Conservation (phyloP, 1,140 invertebrate genomes). For the Phortica variegata region DNA sequence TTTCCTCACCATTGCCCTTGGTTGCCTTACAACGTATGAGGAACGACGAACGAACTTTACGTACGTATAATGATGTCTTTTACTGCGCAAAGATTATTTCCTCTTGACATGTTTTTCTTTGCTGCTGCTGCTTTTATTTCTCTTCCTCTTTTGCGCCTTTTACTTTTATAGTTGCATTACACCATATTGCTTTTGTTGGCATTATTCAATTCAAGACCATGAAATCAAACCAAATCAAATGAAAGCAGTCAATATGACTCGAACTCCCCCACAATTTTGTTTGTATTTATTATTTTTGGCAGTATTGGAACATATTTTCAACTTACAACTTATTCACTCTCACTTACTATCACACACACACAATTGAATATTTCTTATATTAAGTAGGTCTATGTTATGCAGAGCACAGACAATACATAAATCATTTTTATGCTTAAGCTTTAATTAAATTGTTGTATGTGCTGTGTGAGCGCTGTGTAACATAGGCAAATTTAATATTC, state of each 20-base stretch:
- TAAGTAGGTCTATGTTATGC: too few species aligned
- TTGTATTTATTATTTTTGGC: conserved; percentile 4
- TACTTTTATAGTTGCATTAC: conserved; percentile 23
- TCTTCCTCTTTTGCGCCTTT: conserved; percentile 6
- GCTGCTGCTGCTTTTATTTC: background rate
- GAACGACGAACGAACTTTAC: conserved; percentile 1
- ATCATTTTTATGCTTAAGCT: too few species aligned
- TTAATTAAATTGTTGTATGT: too few species aligned
- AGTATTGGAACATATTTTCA: conserved; percentile 13
- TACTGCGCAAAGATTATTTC: too few species aligned
- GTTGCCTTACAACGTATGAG: conserved; percentile 16
- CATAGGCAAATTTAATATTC: too few species aligned
- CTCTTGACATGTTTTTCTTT: background rate
- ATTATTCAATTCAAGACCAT: too few species aligned
- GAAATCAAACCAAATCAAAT: too few species aligned
- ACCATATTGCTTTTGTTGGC: conserved; percentile 26
- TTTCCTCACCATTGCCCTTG: conserved; percentile 11
- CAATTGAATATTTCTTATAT: too few species aligned
- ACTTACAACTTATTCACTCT: conserved; percentile 12
- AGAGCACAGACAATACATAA: too few species aligned
- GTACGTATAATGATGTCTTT: background rate
- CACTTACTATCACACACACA: too few species aligned
- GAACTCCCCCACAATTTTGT: background rate
- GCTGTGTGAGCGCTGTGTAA: too few species aligned
- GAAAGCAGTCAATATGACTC: background rate